Conservation (phyloP, 2,113 vertebrate genomes). For the Bucco capensis region DNA sequence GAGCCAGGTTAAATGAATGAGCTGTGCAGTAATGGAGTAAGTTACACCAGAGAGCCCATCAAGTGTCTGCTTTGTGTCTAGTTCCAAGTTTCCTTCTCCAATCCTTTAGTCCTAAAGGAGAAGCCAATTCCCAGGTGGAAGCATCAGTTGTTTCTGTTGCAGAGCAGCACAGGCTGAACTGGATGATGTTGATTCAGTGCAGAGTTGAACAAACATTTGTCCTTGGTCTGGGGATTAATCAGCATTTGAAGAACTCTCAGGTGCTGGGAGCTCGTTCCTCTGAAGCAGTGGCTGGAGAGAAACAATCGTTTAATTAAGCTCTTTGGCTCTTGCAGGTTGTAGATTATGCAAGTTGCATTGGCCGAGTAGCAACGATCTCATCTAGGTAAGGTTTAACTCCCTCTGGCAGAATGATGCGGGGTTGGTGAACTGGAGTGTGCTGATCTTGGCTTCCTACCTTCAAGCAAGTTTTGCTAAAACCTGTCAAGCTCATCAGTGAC, state of each 20-base stretch:
- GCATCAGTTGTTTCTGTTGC: neutral
- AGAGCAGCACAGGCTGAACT: neutral
- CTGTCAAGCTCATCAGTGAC: neutral
- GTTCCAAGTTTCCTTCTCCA: neutral
- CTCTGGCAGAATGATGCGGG: neutral
- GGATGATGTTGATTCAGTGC: neutral
- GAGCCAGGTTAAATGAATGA: neutral
- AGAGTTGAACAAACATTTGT: neutral
- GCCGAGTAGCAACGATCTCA: conserved; percentile 58
- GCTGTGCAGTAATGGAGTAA: neutral
- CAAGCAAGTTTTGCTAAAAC: neutral
- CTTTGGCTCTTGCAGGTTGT: conserved; percentile 67
- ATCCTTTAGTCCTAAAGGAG: neutral
- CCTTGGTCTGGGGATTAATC: neutral
- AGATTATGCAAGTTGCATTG: conserved; percentile 48
- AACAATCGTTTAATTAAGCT: neutral
- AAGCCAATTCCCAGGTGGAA: neutral
- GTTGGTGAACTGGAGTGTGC: neutral
- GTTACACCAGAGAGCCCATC: neutral
- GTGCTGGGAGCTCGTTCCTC: neutral
- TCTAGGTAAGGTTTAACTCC: conserved; percentile 70
- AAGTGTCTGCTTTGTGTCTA: neutral
- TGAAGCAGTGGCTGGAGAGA: neutral
- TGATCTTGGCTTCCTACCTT: neutral
- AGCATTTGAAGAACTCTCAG: neutral